Evolutionary conservation across 2,113 vertebrate species (phyloP).

Genomic region (Nerophis ophidion): DNA sequence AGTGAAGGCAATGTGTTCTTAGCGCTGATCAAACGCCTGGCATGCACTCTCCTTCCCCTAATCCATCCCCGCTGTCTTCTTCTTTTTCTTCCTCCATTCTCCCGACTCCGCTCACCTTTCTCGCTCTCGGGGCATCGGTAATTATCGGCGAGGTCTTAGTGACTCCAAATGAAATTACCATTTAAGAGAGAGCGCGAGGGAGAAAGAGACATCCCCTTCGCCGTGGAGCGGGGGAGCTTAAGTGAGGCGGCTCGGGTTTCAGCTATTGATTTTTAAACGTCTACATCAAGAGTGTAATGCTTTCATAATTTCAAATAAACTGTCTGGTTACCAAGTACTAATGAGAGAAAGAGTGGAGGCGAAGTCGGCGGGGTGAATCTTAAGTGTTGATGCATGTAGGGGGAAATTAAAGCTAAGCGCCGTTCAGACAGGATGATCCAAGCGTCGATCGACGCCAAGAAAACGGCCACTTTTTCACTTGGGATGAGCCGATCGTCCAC

Average conservation of each 20-base stretch:
- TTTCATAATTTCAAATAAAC: conserved; percentile 83
- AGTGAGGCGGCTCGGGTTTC: conserved; percentile 76
- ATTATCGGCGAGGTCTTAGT: conserved; percentile 80
- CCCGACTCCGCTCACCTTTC: conserved; percentile 56
- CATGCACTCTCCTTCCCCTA: conserved; percentile 60
- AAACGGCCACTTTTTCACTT: neutral
- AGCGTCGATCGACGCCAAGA: neutral
- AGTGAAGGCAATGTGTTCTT: conserved; percentile 54
- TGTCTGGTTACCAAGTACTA: conserved; percentile 75
- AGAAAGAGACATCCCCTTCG: conserved; percentile 73
- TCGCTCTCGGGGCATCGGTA: conserved; percentile 74
- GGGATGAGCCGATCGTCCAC: too few relatives aligned
- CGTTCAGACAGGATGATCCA: conserved; percentile 23
- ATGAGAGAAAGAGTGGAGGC: conserved; percentile 68
- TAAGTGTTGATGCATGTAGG: conserved; percentile 48
- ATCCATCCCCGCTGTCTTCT: conserved; percentile 49
- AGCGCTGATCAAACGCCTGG: conserved; percentile 63
- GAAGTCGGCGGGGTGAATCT: conserved; percentile 49
- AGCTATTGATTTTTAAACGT: conserved; percentile 80
- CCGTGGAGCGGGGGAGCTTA: conserved; percentile 64
- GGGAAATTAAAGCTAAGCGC: conserved; percentile 42
- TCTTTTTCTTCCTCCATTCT: conserved; percentile 45
- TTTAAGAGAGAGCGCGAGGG: conserved; percentile 72
- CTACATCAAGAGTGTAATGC: conserved; percentile 80
- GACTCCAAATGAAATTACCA: conserved; percentile 82